These are phyloP conservation scores for Stichopus horrens DNA, from an alignment of 53 echinoderm and acorn worm species.

Conservation along the genomic window DNA sequence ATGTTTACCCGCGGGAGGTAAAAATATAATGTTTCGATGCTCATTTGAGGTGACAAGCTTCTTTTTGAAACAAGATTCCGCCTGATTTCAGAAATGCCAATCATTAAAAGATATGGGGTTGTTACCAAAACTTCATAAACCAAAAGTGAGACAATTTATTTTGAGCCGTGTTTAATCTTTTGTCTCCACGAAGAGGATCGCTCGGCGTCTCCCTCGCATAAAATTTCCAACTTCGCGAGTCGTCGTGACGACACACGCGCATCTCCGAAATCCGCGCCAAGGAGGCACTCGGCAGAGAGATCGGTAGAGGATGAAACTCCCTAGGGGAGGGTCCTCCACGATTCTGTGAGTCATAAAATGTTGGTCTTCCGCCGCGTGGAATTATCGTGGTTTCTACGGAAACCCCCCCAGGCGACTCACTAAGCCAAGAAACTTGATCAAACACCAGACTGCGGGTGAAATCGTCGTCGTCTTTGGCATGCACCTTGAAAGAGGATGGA, in stretches of 20 bases:
- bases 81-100: constrained; percentile 2
- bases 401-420: constrained; percentile 18
- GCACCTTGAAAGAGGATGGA: background rate
- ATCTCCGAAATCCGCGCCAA: no score
- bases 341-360: constrained; percentile 22
- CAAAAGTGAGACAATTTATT: background rate
- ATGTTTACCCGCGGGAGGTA: background rate
- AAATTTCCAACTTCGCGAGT: background rate
- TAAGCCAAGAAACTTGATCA: constrained; percentile 34
- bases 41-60: constrained; percentile 2
- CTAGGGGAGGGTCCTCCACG: constrained; percentile 22
- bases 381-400: constrained; percentile 23
- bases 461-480: background rate
- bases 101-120: background rate
- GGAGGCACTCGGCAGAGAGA: no score
- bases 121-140: background rate
- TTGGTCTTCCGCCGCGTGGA: background rate
- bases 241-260: background rate
- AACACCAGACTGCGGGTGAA: background rate
- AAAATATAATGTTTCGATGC: background rate
- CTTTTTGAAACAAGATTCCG: constrained; percentile 5
- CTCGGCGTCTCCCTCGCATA: no score
- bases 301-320: background rate
- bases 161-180: background rate
- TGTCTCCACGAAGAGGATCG: background rate